Base-by-base conservation (phyloP, 1,140 invertebrate genomes). In the Rhyacophila brunnea region DNA sequence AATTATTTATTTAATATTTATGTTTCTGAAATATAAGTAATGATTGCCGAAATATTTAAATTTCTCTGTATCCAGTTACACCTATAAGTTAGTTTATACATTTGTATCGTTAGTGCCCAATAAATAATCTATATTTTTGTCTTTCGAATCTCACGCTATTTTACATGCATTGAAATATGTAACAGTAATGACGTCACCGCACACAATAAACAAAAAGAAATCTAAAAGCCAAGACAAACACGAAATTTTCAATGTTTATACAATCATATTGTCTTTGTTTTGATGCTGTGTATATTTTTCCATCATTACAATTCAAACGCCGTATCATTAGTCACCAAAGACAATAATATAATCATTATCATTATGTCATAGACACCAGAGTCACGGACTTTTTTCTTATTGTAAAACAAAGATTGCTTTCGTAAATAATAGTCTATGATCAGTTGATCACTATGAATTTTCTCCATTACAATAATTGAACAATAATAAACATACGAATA, bases 271-370 rank as follows among this genome's bases (percentile, higher is more conserved):
- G 13, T 46, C 43, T 35, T 18, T 15, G 15, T 34, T 35, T 55
- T 46, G 32, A 46, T 28, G 23, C 23, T 9, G 23, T 28, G 23
- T 28, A 28, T 28, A 28, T 28, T 28, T 28, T 28, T 28, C 23
- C 3, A 28, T 51, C 55, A 58, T 58, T 58, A 48, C n/a, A 36
- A 55, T 47, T 55, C 40, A 58, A 50, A 58, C 44, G 11, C 44
- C 1, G 23, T 11, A 50, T 23, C 11, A 58, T 50, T 58, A 58
- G 47, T 50, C 46, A 50, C 38, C 36, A 20, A 34, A 50, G 40
- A 51, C 55, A 50, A 50, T 58, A 38, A 51, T 20, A 15, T 19
- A 40, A 38, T 57, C 46, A 14, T 11, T 42, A 11, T 40, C 11
- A 32, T 57, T 42, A 45, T 19, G 11, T 32, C 43, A 43, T 32